Evolutionary conservation across 2,113 vertebrate species (phyloP), one percentile per base, ranked within the genome.

Genomic region (Seriola aureovittata): DNA sequence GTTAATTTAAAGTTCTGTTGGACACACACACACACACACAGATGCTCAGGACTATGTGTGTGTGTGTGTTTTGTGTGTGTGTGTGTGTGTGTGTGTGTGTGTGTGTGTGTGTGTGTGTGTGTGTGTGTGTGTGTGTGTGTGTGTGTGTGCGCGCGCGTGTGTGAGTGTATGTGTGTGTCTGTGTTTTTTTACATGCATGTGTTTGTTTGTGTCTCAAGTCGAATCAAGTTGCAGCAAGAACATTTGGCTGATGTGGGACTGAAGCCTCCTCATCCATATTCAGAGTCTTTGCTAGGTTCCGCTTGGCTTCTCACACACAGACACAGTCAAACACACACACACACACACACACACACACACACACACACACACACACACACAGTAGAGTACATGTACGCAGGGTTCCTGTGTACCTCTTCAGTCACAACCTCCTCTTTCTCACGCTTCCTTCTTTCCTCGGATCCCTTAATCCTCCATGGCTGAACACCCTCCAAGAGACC

Each of bases 181-280:
- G 7, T 75, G 21, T 74, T 44, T 73, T 48, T 17, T 57, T 44
- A 13, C 54, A 21, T 40, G 32, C 21, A 69, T 74, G 16, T 72
- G 71, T 78, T 84, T 82, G 77, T 87, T 80, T 85, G 58, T 42
- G 80, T 90, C 87, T 80, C 9, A 70, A 72, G 70, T 80, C 69
- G 78, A 87, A 89, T 84, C 70, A 84, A 85, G 84, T 81, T 90
- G 88, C 74, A 84, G 83, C 38, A 82, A 85, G 76, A 87, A 85
- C 84, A 81, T 86, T 91, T 89, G 85, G 88, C 89, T 90, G 85
- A 78, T 75, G 75, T 84, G 88, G 87, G 75, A 92, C 85, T 83
- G 80, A 81, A 86, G 67, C 78, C 63, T 82, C 72, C 87, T 93
- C 91, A 95, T 95, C 84, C 90, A 89, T 93, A 94, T 95, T 94